phyloP scores from a whole-genome alignment of 1,140 invertebrate genomes.

The Saxidomus purpurata region DNA sequence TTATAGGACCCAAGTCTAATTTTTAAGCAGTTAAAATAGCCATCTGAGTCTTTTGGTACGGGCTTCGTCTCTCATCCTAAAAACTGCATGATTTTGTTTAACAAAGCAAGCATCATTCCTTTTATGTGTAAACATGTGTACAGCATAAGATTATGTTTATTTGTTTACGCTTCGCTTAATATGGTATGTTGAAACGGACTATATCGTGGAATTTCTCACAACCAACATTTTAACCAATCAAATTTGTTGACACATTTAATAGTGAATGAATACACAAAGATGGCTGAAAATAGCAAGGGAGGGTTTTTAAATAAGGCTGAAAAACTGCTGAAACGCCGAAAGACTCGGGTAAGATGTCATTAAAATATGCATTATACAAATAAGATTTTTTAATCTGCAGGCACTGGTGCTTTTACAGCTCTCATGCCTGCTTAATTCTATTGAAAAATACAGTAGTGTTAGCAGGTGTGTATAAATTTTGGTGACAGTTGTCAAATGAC shows the following conservation, averaged over 20 bases:
- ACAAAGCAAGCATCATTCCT: too few relatives aligned
- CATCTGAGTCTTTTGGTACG: too few relatives aligned
- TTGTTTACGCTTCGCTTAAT: constrained; percentile 7
- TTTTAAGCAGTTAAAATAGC: too few relatives aligned
- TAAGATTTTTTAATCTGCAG: background rate
- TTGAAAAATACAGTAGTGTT: constrained; percentile 8
- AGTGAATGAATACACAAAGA: constrained; percentile 62
- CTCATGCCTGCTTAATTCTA: background rate
- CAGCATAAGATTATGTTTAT: too few relatives aligned
- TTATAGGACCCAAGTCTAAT: too few relatives aligned
- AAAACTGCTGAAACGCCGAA: constrained; percentile 54
- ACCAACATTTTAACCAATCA: constrained; percentile 57
- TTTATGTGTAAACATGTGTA: too few relatives aligned
- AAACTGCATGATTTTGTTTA: too few relatives aligned
- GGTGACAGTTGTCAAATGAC: constrained; percentile 59
- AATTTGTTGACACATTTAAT: constrained; percentile 25
- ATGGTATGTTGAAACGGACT: constrained; percentile 44
- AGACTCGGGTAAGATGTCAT: constrained; percentile 52
- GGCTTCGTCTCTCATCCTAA: too few relatives aligned
- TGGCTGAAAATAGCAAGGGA: constrained; percentile 63
- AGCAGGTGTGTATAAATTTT: constrained; percentile 52
- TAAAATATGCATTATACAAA: background rate
- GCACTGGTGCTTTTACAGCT: background rate
- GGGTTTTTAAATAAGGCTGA: constrained; percentile 64
- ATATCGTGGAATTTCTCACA: constrained; percentile 37